Percentiles rank a stretch among this genome's conserved stretches.
Evolutionary conservation across 2,113 vertebrate species (phyloP).

Genomic region (Oncorhynchus clarkii): DNA sequence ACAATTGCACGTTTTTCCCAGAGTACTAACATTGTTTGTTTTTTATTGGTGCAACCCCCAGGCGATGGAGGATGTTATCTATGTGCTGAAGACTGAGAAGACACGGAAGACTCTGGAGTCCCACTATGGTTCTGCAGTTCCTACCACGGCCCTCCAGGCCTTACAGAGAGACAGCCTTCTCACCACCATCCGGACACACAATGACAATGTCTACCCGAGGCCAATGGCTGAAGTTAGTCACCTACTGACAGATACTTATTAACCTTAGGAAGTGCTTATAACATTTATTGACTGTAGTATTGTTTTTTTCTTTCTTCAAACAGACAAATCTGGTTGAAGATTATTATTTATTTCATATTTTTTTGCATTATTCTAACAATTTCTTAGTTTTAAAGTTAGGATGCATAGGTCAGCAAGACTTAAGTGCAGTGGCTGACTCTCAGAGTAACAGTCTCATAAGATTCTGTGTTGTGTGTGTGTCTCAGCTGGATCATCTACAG

Average conservation of each 20-base stretch:
- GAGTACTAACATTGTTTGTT: too few species aligned
- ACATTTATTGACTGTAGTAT: not conserved
- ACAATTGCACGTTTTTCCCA: too few species aligned
- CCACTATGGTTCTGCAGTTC: conserved; percentile 82
- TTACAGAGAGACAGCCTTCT: conserved; percentile 85
- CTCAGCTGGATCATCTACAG: conserved; percentile 90
- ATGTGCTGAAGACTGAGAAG: conserved; percentile 86
- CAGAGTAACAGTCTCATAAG: too few species aligned
- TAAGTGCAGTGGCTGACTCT: too few species aligned
- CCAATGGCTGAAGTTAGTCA: conserved; percentile 87
- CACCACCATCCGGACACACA: conserved; percentile 73
- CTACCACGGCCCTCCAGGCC: conserved; percentile 83
- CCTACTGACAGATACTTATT: not conserved
- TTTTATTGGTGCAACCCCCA: conserved; percentile 47
- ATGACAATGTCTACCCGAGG: conserved; percentile 87
- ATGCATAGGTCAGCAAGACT: too few species aligned
- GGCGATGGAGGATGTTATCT: conserved; percentile 95
- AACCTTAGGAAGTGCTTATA: not conserved
- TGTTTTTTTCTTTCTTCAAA: not conserved
- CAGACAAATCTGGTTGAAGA: too few species aligned
- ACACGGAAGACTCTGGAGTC: conserved; percentile 81
- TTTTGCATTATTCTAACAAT: too few species aligned
- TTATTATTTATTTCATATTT: too few species aligned
- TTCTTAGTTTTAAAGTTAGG: too few species aligned
- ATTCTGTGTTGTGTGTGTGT: not conserved